Percentiles rank a stretch among this genome's conserved stretches.
These are phyloP conservation scores for Chrysolina haemoptera DNA, from an alignment of 2,888 invertebrate species.

Conservation along the genomic window DNA sequence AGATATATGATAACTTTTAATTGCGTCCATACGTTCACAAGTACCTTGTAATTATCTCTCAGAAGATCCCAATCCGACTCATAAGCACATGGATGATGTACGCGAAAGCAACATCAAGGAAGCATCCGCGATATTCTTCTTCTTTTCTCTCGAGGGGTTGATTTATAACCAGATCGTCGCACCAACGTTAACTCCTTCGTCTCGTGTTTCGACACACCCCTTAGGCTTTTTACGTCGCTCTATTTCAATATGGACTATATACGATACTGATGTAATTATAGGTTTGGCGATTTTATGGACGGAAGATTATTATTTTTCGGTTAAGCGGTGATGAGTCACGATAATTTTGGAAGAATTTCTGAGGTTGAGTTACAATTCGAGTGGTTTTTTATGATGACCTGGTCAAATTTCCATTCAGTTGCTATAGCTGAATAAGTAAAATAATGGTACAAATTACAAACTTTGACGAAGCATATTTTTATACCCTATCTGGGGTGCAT, in stretches of 20 bases:
- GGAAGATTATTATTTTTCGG: constrained; percentile 41
- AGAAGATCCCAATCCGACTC: constrained; percentile 9
- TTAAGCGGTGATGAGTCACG: constrained; percentile 37
- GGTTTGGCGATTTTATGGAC: constrained; percentile 38
- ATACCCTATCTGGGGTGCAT: too few species aligned
- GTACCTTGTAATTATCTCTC: constrained; percentile 5
- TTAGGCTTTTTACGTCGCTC: constrained; percentile 33
- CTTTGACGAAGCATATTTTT: too few species aligned
- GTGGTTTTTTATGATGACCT: constrained; percentile 6
- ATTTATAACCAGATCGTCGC: constrained; percentile 50
- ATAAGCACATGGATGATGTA: constrained; percentile 11
- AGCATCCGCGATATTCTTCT: constrained; percentile 9
- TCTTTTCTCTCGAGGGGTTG: constrained; percentile 30
- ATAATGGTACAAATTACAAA: too few species aligned
- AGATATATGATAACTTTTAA: constrained; percentile 10
- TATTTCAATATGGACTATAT: constrained; percentile 40
- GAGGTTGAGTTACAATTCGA: not conserved
- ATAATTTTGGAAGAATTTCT: constrained; percentile 34
- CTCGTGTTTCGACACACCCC: constrained; percentile 8
- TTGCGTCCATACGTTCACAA: constrained; percentile 20
- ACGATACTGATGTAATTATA: constrained; percentile 39
- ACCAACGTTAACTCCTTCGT: constrained; percentile 31
- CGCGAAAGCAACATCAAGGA: constrained; percentile 22
- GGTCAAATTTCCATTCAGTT: too few species aligned
- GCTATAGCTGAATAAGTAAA: too few species aligned